Evolutionary conservation across 1,140 invertebrate species (phyloP), one percentile per base, ranked within the genome.

Genomic region (Eufriesea mexicana): DNA sequence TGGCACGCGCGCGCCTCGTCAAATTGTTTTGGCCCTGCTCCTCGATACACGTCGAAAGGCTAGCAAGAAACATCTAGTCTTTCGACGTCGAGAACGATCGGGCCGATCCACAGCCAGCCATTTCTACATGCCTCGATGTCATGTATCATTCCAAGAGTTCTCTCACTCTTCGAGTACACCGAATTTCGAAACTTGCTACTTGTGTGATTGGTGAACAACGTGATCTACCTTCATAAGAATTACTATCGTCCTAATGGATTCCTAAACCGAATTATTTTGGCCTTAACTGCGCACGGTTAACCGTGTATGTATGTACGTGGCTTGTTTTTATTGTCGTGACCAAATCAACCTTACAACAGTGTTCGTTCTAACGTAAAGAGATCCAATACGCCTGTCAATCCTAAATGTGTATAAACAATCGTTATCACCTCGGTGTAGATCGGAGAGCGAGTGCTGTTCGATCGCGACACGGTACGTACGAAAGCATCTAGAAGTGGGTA

Each of bases 401-500:
- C 23, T 10, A 62, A 62, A 28, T 45, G 18, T n/a, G 49, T 55
- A 72, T 51, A 51, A 51, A 71, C 62, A 23, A 55, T 57, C 1
- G 20, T 45, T 61, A 23, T 72, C 20, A 54, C 35, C 35, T 45
- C 66, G 66, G 67, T 61, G 77, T 49, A 59, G 10, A 35, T 80
- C 47, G 45, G n/a, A 64, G 68, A 80, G 70, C 47, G 70, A 42
- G 59, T 16, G 42, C n/a, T 55, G 49, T 66, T 66, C 70, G 47
- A 74, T 74, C 70, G 76, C 70, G 49, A 66, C 62, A 57, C 55
- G 47, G 70, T 62, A 78, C 66, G 64, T 75, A 54, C 57, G 76
- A 59, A 62, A 77, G 45, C 78, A 75, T 89, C 92, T 92, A 94
- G 84, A 94, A 94, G 89, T 94, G 92, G 90, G 93, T 94, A 89